Conservation (phyloP, 1,140 invertebrate genomes). For the Drosophila novamexicana region DNA sequence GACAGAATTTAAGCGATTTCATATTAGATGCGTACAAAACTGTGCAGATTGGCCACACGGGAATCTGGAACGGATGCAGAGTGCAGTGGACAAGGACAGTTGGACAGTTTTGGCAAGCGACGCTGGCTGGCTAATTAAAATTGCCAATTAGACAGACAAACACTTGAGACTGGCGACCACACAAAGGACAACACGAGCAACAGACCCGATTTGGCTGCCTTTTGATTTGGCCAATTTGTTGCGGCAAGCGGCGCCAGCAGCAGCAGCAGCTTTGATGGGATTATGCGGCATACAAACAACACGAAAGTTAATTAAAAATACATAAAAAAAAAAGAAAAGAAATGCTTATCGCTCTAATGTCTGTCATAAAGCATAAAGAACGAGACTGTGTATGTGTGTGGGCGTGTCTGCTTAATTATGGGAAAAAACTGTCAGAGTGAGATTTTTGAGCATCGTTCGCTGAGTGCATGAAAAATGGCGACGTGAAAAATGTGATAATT, state of each 20-base stretch:
- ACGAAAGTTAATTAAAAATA: constrained; percentile 79
- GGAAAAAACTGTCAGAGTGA: constrained; percentile 56
- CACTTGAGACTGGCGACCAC: constrained; percentile 56
- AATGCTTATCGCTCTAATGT: constrained; percentile 50
- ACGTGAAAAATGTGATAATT: constrained; percentile 78
- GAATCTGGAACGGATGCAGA: background rate
- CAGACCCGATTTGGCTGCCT: constrained; percentile 1
- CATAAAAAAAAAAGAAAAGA: constrained; percentile 55
- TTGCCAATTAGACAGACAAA: constrained; percentile 74
- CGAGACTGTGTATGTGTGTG: constrained; percentile 15
- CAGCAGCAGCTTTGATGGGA: constrained; percentile 22
- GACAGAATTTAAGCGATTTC: constrained; percentile 25
- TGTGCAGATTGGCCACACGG: background rate
- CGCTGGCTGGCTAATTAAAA: constrained; percentile 69
- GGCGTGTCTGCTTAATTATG: constrained; percentile 72
- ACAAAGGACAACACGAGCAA: background rate
- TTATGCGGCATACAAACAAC: constrained; percentile 51
- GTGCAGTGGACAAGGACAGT: constrained; percentile 15
- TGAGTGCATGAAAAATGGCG: constrained; percentile 67
- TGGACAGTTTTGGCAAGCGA: constrained; percentile 30
- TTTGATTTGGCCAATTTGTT: constrained; percentile 62
- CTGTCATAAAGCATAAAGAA: constrained; percentile 40
- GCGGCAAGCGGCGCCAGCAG: constrained; percentile 1
- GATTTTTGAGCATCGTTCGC: constrained; percentile 28
- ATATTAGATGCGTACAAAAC: constrained; percentile 13